Evolutionary conservation across 1,140 invertebrate species (phyloP).

Genomic region (Stenopsyche tienmushanensis): DNA sequence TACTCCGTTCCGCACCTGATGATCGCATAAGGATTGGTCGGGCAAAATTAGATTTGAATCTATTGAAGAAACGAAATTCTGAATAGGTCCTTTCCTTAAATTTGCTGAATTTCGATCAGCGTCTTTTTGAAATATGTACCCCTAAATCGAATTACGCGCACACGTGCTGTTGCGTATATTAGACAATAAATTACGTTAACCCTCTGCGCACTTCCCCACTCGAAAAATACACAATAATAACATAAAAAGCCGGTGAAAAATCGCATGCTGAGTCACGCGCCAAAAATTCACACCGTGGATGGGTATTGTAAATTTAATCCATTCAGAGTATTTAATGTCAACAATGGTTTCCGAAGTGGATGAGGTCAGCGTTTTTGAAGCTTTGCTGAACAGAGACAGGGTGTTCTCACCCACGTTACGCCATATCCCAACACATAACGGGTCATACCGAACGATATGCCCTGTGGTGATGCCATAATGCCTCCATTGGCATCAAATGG

Average conservation of each 20-base stretch:
- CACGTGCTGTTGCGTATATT: no score
- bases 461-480: constrained; percentile 16
- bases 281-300: no score
- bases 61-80: not conserved
- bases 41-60: not conserved
- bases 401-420: no score
- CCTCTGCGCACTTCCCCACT: no score
- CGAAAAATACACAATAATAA: no score
- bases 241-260: no score
- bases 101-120: not conserved
- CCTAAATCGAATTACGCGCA: not conserved
- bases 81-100: not conserved
- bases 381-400: not conserved
- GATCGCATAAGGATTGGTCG: constrained; percentile 1
- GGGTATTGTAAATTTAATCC: no score
- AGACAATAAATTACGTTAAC: no score
- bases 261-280: no score
- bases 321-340: no score
- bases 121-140: not conserved
- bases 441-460: not conserved
- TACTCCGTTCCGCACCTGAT: not conserved
- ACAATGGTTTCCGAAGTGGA: not conserved
- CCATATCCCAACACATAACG: not conserved
- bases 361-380: constrained; percentile 14
- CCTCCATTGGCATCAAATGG: constrained; percentile 9